Percentiles rank a stretch among this genome's conserved stretches.
Conservation (phyloP, 2,797 vertebrate genomes). For the Trichosurus vulpecula region DNA sequence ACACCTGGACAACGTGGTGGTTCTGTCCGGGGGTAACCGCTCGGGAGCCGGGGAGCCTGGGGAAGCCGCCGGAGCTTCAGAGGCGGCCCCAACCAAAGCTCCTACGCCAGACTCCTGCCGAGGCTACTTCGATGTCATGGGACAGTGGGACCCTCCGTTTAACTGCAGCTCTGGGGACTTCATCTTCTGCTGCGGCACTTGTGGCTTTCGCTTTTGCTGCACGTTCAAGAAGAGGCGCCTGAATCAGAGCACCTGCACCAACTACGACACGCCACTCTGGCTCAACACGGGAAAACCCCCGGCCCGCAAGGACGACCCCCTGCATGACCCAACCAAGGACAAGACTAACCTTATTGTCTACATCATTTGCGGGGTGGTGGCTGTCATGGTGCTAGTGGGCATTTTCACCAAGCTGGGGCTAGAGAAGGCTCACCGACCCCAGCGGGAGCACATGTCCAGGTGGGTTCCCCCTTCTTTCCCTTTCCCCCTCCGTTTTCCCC, state of each 20-base stretch:
- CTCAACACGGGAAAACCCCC: slow-evolving; percentile 94
- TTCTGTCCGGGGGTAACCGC: slow-evolving; percentile 94
- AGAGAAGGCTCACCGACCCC: slow-evolving; percentile 97
- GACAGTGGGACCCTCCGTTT: slow-evolving; percentile 98
- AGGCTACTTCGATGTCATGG: slow-evolving; percentile 99
- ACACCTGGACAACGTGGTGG: slow-evolving; percentile 92
- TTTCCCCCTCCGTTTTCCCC: neutral
- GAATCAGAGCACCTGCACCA: slow-evolving; percentile 96
- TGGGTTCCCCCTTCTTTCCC: slow-evolving; percentile 78
- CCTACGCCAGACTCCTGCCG: slow-evolving; percentile 93
- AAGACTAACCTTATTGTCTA: slow-evolving; percentile 99
- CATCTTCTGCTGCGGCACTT: slow-evolving; percentile 98
- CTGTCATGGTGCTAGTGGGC: slow-evolving; percentile 97
- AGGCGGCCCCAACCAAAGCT: slow-evolving; percentile 89
- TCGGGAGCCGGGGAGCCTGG: slow-evolving; percentile 88
- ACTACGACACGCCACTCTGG: slow-evolving; percentile 96
- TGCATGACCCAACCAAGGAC: slow-evolving; percentile 95
- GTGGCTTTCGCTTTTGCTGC: slow-evolving; percentile 99
- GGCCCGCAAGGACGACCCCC: slow-evolving; percentile 91
- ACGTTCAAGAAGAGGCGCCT: slow-evolving; percentile 93
- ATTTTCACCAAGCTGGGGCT: slow-evolving; percentile 98
- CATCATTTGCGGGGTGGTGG: slow-evolving; percentile 98
- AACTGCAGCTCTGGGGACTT: slow-evolving; percentile 95
- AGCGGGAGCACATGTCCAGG: slow-evolving; percentile 98
- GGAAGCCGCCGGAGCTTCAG: slow-evolving; percentile 88